phyloP scores from a whole-genome alignment of 2,888 invertebrate genomes.

The Lampropteryx suffumata region DNA sequence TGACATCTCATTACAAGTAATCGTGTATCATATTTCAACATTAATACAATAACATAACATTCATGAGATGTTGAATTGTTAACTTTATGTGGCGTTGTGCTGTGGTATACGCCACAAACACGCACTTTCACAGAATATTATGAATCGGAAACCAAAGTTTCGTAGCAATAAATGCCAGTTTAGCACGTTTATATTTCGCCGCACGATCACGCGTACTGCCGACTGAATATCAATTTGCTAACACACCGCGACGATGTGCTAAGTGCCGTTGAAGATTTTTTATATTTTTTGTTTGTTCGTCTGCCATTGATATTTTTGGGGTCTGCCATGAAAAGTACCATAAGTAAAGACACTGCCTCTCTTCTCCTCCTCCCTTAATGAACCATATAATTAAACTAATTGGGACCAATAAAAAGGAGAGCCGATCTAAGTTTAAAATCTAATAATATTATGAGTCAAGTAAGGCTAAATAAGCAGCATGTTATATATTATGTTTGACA shows the following conservation, averaged over 20 bases:
- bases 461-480: too few relatives aligned
- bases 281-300: conserved; percentile 1
- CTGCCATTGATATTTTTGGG: not conserved
- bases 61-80: not conserved
- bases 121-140: conserved; percentile 24
- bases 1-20: too few relatives aligned
- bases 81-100: not conserved
- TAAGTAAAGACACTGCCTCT: too few relatives aligned
- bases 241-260: conserved; percentile 32
- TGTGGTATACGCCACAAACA: conserved; percentile 14
- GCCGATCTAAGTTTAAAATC: too few relatives aligned
- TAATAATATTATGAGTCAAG: too few relatives aligned
- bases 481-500: too few relatives aligned
- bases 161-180: conserved; percentile 47
- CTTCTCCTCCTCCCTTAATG: too few relatives aligned
- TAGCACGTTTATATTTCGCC: conserved; percentile 52
- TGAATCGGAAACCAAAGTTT: conserved; percentile 46
- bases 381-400: too few relatives aligned
- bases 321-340: too few relatives aligned
- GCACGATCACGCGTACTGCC: conserved; percentile 49
- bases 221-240: conserved; percentile 63
- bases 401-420: too few relatives aligned
- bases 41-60: too few relatives aligned
- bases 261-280: conserved; percentile 6
- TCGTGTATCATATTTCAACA: too few relatives aligned